These are phyloP conservation scores for Timema podura DNA, from an alignment of 2,888 invertebrate genomes.

Conservation along the genomic window DNA sequence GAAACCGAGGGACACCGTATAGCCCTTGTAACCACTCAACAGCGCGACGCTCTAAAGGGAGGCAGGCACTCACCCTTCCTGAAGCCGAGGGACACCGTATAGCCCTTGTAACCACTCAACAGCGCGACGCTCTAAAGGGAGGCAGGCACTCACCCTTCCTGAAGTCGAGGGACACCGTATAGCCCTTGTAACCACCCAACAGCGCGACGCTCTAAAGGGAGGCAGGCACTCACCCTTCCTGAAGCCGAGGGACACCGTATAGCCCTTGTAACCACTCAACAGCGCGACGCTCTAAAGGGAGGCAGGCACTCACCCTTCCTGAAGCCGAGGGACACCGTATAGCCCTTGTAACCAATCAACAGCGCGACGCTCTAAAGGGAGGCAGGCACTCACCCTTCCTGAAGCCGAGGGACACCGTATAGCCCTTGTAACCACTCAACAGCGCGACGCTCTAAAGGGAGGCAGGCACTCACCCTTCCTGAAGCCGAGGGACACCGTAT, in stretches of 20 bases:
- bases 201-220: not conserved
- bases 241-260: constrained; percentile 67
- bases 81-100: constrained; percentile 67
- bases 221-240: constrained; percentile 58
- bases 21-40: no score
- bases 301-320: constrained; percentile 58
- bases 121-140: not conserved
- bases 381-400: constrained; percentile 58
- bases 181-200: no score
- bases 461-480: constrained; percentile 58
- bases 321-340: constrained; percentile 67
- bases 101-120: no score
- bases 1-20: constrained; percentile 67
- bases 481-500: constrained; percentile 67
- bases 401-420: constrained; percentile 67
- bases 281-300: not conserved
- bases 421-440: no score
- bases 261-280: no score
- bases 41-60: not conserved
- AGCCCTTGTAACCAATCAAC: no score
- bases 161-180: constrained; percentile 67
- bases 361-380: not conserved
- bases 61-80: constrained; percentile 58
- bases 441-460: not conserved
- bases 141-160: constrained; percentile 58